Percentiles rank a stretch among this genome's conserved stretches.
Conservation (phyloP, 2,113 vertebrate genomes). For the Orientallactaga bullata region DNA sequence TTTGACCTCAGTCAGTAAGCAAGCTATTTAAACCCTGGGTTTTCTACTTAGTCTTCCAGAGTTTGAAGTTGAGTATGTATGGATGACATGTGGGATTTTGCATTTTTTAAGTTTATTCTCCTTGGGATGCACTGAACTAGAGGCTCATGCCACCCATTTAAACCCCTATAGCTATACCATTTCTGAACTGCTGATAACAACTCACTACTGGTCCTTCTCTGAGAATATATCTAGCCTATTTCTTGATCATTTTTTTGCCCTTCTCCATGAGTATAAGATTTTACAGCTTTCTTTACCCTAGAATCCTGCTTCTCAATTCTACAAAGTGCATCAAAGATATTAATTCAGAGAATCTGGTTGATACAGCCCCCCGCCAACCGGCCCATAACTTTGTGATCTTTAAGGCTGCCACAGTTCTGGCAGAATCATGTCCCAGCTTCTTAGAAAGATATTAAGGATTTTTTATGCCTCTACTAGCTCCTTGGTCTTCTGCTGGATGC, state of each 20-base stretch:
- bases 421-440: background rate
- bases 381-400: background rate
- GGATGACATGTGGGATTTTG: background rate
- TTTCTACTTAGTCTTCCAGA: background rate
- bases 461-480: background rate
- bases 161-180: background rate
- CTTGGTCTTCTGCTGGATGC: background rate
- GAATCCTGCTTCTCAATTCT: background rate
- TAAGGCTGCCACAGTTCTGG: background rate
- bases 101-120: background rate
- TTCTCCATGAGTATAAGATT: background rate
- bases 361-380: too few relatives aligned
- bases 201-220: background rate
- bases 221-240: background rate
- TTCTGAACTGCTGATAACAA: background rate
- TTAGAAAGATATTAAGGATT: background rate
- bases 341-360: too few relatives aligned
- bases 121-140: rapidly evolving
- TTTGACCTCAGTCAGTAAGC: background rate
- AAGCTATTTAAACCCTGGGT: background rate
- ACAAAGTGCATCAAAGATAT: background rate
- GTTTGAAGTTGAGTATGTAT: background rate
- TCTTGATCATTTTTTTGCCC: background rate
- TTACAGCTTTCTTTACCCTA: background rate
- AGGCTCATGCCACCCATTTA: background rate